Evolutionary conservation across 2,113 vertebrate species (phyloP).

Genomic region (Bothrops jararaca): DNA sequence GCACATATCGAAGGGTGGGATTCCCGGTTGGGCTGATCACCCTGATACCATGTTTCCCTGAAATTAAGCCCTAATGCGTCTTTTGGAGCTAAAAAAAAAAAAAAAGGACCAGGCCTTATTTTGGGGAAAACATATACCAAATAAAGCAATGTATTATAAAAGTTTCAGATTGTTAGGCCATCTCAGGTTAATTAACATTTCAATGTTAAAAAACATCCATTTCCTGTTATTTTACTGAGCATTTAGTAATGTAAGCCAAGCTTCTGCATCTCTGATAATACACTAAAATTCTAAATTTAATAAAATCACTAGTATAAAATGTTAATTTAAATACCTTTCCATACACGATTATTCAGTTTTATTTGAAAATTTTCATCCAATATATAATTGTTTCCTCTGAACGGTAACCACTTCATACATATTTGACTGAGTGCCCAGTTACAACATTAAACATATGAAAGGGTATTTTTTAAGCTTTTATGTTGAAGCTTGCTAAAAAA

Average conservation of each 20-base stretch:
- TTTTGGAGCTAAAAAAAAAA: too few relatives aligned
- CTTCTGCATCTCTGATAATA: slow-evolving; percentile 40
- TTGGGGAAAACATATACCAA: too few relatives aligned
- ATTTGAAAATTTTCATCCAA: slow-evolving; percentile 59
- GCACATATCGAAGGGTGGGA: too few relatives aligned
- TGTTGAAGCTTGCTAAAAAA: slow-evolving; percentile 67
- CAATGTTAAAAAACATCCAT: slow-evolving; percentile 36
- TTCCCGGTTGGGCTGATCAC: too few relatives aligned
- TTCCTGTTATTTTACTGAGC: slow-evolving; percentile 43
- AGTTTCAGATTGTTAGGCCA: background rate
- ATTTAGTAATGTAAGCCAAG: slow-evolving; percentile 50
- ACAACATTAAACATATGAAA: slow-evolving; percentile 68
- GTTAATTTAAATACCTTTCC: slow-evolving; percentile 66
- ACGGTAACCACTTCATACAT: slow-evolving; percentile 63
- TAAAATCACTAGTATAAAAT: slow-evolving; percentile 81
- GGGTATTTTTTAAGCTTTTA: slow-evolving; percentile 51
- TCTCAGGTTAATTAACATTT: slow-evolving; percentile 43
- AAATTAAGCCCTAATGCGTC: too few relatives aligned
- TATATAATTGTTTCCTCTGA: slow-evolving; percentile 51
- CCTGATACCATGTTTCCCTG: too few relatives aligned
- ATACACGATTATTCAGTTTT: slow-evolving; percentile 65
- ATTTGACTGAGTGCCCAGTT: slow-evolving; percentile 73
- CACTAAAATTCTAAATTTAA: slow-evolving; percentile 57
- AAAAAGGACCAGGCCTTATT: too few relatives aligned
- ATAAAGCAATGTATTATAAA: background rate